phyloP scores from a whole-genome alignment of 1,140 invertebrate species.

The Tetramorium alpestre region DNA sequence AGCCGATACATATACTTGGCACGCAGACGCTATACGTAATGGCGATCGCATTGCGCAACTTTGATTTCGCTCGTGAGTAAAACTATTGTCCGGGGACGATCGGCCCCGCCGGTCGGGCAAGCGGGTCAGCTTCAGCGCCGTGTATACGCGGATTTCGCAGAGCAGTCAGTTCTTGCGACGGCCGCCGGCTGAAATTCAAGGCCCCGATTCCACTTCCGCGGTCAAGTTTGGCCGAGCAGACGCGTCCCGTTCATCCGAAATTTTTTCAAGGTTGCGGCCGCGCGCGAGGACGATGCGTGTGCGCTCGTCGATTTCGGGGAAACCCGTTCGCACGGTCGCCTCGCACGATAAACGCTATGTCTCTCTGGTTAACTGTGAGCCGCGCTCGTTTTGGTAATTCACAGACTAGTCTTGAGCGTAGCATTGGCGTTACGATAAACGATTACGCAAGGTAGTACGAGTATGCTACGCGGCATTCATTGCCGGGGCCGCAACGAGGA shows the following conservation, averaged over 20 bases:
- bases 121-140: not conserved
- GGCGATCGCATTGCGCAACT: slow-evolving; percentile 72
- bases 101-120: not conserved
- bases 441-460: slow-evolving; percentile 57
- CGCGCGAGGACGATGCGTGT: not conserved
- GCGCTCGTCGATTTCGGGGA: not conserved
- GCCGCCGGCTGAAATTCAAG: slow-evolving; percentile 9
- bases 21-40: slow-evolving; percentile 65
- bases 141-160: not conserved
- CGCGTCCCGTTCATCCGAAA: slow-evolving; percentile 22
- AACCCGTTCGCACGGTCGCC: slow-evolving; percentile 35
- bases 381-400: slow-evolving; percentile 55
- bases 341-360: slow-evolving; percentile 45
- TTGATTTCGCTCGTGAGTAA: slow-evolving; percentile 51
- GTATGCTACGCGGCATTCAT: slow-evolving; percentile 58
- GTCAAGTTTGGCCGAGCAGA: not conserved
- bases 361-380: not conserved
- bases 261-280: slow-evolving; percentile 3
- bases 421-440: slow-evolving; percentile 59
- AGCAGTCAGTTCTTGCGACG: not conserved
- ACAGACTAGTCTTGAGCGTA: slow-evolving; percentile 40
- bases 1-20: slow-evolving; percentile 51
- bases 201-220: slow-evolving; percentile 31
- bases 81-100: slow-evolving; percentile 64
- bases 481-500: slow-evolving; percentile 45